Evolutionary conservation across 2,888 invertebrate genomes (phyloP).

Genomic region (Cantharis lateralis): DNA sequence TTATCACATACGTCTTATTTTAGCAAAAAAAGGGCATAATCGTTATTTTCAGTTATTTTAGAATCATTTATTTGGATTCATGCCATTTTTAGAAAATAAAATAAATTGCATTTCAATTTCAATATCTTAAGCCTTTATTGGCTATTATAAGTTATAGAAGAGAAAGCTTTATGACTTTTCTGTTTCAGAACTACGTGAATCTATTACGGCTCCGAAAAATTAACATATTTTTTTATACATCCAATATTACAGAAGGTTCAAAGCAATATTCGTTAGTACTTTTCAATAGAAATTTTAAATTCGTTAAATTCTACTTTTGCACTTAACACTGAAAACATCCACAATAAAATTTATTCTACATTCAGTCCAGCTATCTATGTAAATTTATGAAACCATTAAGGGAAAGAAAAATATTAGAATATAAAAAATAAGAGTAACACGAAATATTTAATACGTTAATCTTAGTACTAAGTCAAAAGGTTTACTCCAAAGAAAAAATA

Average conservation of each 20-base stretch:
- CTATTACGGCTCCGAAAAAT: background rate
- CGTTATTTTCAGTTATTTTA: background rate
- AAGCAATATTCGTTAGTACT: background rate
- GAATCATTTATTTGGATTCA: background rate
- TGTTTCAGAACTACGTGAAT: background rate
- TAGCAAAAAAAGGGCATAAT: background rate
- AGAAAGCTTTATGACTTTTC: background rate
- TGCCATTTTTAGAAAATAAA: background rate
- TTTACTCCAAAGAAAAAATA: too few species aligned
- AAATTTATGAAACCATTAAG: too few species aligned
- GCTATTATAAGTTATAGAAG: background rate
- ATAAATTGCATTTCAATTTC: background rate
- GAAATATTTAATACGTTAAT: too few species aligned
- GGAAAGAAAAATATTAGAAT: too few species aligned
- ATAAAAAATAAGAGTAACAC: too few species aligned
- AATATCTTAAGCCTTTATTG: background rate
- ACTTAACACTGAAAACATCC: too few species aligned
- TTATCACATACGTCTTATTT: background rate
- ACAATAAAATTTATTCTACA: too few species aligned
- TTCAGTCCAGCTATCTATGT: too few species aligned
- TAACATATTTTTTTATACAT: background rate
- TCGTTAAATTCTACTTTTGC: background rate
- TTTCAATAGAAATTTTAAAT: background rate
- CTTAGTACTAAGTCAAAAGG: too few species aligned
- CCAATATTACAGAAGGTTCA: background rate